Evolutionary conservation across 2,797 vertebrate species (phyloP), one percentile per base, ranked within the genome.

Genomic region (Gymnoscopelus braueri): DNA sequence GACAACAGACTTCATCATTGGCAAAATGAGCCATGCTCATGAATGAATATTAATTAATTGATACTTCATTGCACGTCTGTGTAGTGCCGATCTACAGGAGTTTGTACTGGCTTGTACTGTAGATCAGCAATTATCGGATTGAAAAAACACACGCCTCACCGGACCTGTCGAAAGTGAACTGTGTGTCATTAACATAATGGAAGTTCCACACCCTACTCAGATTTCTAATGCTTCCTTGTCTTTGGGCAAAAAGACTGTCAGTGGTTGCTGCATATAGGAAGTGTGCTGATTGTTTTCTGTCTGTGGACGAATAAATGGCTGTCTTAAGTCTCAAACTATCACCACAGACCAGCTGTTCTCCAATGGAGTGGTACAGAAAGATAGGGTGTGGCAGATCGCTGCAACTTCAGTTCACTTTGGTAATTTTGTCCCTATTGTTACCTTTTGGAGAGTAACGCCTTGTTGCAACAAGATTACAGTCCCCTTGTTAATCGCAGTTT

Each of bases 101-200:
- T n/a, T n/a, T n/a, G n/a, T n/a, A n/a, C n/a, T n/a, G n/a, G n/a
- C n/a, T n/a, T n/a, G n/a, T n/a, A n/a, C n/a, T n/a, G n/a, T n/a
- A n/a, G n/a, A n/a, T n/a, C n/a, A n/a, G n/a, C n/a, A n/a, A n/a
- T n/a, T n/a, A n/a, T n/a, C n/a, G n/a, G n/a, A n/a, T n/a, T n/a
- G n/a, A 99, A 98, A 88, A 99, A 99, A 92, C 97, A 98, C 91
- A 98, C 97, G 0, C 98, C 97, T 4, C 98, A 99, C 86, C 94
- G 97, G 92, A 98, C 96, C 80, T 98, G 97, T 88, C 95, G 98
- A 81, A 99, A 98, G 91, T 99, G 93, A 94, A 78, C 1, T 5
- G 0, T 8, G 4, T 58, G 65, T 60, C 23, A 47, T 60, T n/a
- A 29, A 55, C 51, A 9, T 67, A 68, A 51, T 56, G 39, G 62